A percentile compares a stretch with the other conserved stretches of the same genome.
Conservation (phyloP, 2,797 vertebrate genomes). For the Lacerta bilineata region DNA sequence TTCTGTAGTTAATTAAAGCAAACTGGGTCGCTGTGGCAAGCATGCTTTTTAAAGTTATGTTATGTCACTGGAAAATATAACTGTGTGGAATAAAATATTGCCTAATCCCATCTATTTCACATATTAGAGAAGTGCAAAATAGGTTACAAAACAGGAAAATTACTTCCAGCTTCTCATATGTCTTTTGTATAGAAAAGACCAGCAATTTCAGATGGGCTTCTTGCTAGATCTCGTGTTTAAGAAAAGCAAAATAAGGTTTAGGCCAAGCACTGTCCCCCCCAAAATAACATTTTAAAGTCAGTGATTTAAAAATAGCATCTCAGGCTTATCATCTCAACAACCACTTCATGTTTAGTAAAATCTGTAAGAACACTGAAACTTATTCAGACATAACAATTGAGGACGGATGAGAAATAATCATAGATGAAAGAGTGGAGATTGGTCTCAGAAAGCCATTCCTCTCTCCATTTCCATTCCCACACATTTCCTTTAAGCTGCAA, state of each 20-base stretch:
- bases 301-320: slow-evolving; percentile 8
- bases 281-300: background rate
- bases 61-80: slow-evolving; percentile 41
- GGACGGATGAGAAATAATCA: background rate
- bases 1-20: slow-evolving; percentile 39
- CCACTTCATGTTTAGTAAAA: background rate
- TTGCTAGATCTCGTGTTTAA: slow-evolving; percentile 10
- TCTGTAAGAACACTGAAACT: background rate
- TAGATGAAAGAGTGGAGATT: background rate
- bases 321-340: background rate
- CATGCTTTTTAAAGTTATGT: slow-evolving; percentile 1
- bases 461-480: too few relatives aligned
- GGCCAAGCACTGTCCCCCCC: too few relatives aligned
- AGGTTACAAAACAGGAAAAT: slow-evolving; percentile 25
- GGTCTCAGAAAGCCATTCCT: background rate
- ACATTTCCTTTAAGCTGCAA: background rate
- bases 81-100: slow-evolving; percentile 17
- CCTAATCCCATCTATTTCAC: background rate
- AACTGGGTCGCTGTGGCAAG: slow-evolving; percentile 28
- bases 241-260: slow-evolving; percentile 13
- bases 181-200: background rate
- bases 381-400: background rate
- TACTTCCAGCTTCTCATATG: slow-evolving; percentile 18
- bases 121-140: slow-evolving; percentile 11
- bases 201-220: slow-evolving; percentile 6